Conservation (phyloP, 2,797 vertebrate species). For the Neomorphus geoffroyi region DNA sequence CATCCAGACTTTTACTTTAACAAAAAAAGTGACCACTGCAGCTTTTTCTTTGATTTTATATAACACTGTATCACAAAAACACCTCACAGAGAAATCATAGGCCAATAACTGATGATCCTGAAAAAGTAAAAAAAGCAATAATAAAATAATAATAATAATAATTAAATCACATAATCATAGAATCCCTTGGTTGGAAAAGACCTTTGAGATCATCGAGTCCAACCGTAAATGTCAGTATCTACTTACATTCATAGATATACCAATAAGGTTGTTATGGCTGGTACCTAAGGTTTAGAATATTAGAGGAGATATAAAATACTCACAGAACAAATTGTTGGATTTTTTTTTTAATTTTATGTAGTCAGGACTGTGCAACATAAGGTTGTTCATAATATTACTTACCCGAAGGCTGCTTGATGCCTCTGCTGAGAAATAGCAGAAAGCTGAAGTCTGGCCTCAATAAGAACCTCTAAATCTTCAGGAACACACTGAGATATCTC, state of each 20-base stretch:
- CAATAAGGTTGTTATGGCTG: not conserved
- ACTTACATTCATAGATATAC: not conserved
- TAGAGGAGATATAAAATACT: not conserved
- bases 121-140: not conserved
- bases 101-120: not conserved
- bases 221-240: too few species aligned
- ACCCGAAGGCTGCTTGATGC: conserved; percentile 82
- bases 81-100: not conserved
- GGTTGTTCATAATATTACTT: not conserved
- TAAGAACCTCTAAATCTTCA: conserved; percentile 80
- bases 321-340: not conserved
- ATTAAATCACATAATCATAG: too few species aligned
- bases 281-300: not conserved
- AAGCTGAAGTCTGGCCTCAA: conserved; percentile 84
- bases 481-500: conserved; percentile 50
- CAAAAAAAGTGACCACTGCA: not conserved
- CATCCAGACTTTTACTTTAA: not conserved
- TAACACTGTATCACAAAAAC: not conserved
- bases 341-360: not conserved
- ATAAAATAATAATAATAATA: not conserved
- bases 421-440: conserved; percentile 83
- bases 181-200: too few species aligned
- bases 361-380: not conserved
- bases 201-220: too few species aligned
- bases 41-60: not conserved